Evolutionary conservation across 2,113 vertebrate genomes (phyloP).

Genomic region (Brachyistius frenatus): DNA sequence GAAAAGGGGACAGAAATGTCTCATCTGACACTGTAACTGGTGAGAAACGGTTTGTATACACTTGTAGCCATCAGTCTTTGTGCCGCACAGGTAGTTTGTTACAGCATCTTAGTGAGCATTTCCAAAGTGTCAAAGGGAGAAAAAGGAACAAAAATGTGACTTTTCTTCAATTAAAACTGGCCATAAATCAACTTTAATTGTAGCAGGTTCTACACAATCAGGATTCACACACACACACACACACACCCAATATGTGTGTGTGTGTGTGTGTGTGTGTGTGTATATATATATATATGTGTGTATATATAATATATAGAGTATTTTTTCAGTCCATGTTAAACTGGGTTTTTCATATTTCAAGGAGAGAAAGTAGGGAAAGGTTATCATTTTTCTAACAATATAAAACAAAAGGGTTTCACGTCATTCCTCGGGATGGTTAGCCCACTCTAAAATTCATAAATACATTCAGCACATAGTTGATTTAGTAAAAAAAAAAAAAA

Average conservation of each 20-base stretch:
- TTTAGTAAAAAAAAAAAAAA: slow-evolving; percentile 45
- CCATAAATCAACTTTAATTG: slow-evolving; percentile 34
- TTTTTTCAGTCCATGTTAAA: slow-evolving; percentile 1
- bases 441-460: slow-evolving; percentile 63
- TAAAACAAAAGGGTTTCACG: slow-evolving; percentile 41
- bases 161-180: slow-evolving; percentile 28
- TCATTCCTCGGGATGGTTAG: slow-evolving; percentile 46
- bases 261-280: no score
- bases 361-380: neutral
- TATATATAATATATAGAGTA: neutral
- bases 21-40: neutral
- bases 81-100: slow-evolving; percentile 47
- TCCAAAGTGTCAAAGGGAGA: slow-evolving; percentile 10
- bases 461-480: slow-evolving; percentile 76
- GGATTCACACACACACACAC: slow-evolving; percentile 37
- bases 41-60: neutral
- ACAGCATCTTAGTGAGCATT: slow-evolving; percentile 20
- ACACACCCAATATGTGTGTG: no score
- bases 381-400: neutral
- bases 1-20: neutral
- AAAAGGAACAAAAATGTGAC: neutral
- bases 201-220: slow-evolving; percentile 51
- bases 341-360: slow-evolving; percentile 19
- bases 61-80: neutral
- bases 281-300: slow-evolving; percentile 6